Evolutionary conservation across 2,888 invertebrate species (phyloP), one percentile per base, ranked within the genome.

Genomic region (Parelbella ahira): DNA sequence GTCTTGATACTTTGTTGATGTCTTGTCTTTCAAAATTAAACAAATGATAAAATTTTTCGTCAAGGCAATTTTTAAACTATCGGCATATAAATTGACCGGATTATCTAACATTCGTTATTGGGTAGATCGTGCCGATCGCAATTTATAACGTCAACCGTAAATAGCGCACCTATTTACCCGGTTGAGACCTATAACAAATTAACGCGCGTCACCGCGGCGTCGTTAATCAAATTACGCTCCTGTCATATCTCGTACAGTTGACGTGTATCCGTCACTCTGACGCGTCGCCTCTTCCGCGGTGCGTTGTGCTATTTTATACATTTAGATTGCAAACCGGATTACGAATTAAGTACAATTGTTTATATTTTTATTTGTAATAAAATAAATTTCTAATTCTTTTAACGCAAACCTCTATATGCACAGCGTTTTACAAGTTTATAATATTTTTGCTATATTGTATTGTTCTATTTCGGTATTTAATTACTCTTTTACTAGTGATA

Each of bases 131-230:
- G 18, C 24, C 32, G 25, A 25, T 25, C 25, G 19, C 33, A 41
- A 33, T 33, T 27, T 33, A 41, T 27, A 33, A 20, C 41, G 41
- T 20, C 27, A 33, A 13, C 41, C 20, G 15, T 25, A 41, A 41
- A 41, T 33, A 41, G 33, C 41, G 41, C 41, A 41, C 33, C 41
- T 41, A 41, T 41, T 41, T 33, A 33, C 41, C 37, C 33, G 32
- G 33, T 28, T 24, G 37, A 47, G 48, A 48, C 47, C 46, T 44
- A 44, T 48, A 49, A 51, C 53, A 53, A 50, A 53, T 53, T 53
- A 49, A 44, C 48, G 41, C 42, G 42, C 33, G 53, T 51, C 53
- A 45, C 43, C 44, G 41, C 41, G 27, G 21, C 30, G 38, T 53
- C 53, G 48, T 53, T 51, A 48, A 50, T 54, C 50, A 50, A 45